phyloP scores from a whole-genome alignment of 2,888 invertebrate species.

The Saturnia japonica region DNA sequence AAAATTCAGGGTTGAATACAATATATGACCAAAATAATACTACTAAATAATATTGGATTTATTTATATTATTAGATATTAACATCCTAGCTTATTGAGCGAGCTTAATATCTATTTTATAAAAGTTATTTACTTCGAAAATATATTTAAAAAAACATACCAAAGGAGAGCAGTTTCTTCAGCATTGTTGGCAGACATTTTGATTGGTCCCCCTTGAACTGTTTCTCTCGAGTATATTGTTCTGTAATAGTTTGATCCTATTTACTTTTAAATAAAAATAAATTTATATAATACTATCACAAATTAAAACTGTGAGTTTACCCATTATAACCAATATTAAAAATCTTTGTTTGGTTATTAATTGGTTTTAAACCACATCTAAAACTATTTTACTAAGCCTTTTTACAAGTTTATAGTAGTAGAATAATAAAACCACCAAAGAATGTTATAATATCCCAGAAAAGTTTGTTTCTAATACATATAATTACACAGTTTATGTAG shows the following conservation, averaged over 20 bases:
- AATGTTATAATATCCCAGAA: background rate
- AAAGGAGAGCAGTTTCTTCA: slow-evolving; percentile 1
- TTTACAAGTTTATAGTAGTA: background rate
- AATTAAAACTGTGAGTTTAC: background rate
- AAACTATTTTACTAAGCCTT: background rate
- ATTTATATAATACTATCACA: background rate
- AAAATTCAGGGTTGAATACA: background rate
- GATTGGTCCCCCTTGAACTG: background rate
- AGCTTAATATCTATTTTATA: background rate
- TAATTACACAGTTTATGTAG: background rate
- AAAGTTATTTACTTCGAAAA: background rate
- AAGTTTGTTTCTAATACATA: no score
- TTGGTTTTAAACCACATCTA: background rate
- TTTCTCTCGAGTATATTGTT: background rate
- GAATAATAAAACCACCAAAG: background rate
- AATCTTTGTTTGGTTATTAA: background rate
- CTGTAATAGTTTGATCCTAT: background rate
- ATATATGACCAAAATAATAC: background rate
- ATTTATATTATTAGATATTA: background rate
- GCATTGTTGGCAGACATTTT: slow-evolving; percentile 2
- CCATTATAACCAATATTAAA: background rate
- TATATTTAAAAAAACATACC: background rate
- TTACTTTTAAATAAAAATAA: background rate
- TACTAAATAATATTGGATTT: background rate
- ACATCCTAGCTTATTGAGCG: background rate